Base-by-base conservation (phyloP, 2,888 invertebrate species). In the Liopterus haemorrhoidalis region DNA sequence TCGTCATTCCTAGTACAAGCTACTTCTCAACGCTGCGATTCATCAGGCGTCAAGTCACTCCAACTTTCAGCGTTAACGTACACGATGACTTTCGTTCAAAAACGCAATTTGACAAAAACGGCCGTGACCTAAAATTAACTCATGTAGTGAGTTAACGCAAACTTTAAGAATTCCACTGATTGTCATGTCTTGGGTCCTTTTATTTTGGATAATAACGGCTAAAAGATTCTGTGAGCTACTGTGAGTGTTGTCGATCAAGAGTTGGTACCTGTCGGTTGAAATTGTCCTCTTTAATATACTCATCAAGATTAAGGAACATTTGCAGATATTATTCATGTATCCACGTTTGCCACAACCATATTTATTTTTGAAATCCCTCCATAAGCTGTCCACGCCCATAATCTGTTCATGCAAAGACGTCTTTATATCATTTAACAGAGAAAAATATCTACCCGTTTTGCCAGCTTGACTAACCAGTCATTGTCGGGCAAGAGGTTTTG, bases 181-280 rank as follows among this genome's bases (percentile, higher is more conserved):
- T 40, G 35, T 33, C 40, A 40, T 40, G 46, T 47, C 45, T 45
- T 4, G 45, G 46, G 47, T 44, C 42, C 47, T 44, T 27, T 14
- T 44, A 28, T 11, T 44, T 45, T 46, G 27, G 44, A 9, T 44
- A 43, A 44, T 44, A 44, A 43, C 18, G 42, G 12, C 8, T 24
- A 38, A 38, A n/a, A 38, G 25, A 38, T 38, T 38, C 38, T n/a
- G n/a, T n/a, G n/a, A n/a, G n/a, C n/a, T n/a, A n/a, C n/a, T n/a
- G n/a, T 9, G 8, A 22, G 22, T 22, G 22, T 9, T 22, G 6
- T 28, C 11, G 6, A 5, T 9, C 30, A 9, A 28, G 30, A 12
- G 30, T 33, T 33, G 16, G 5, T 11, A n/a, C 28, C 9, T 40
- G 18, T 19, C 18, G 31, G 37, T 38, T 36, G 4, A 39, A 3